A percentile compares a stretch with the other conserved stretches of the same genome.
phyloP scores from a whole-genome alignment of 2,113 vertebrate genomes.

The Perca fluviatilis region DNA sequence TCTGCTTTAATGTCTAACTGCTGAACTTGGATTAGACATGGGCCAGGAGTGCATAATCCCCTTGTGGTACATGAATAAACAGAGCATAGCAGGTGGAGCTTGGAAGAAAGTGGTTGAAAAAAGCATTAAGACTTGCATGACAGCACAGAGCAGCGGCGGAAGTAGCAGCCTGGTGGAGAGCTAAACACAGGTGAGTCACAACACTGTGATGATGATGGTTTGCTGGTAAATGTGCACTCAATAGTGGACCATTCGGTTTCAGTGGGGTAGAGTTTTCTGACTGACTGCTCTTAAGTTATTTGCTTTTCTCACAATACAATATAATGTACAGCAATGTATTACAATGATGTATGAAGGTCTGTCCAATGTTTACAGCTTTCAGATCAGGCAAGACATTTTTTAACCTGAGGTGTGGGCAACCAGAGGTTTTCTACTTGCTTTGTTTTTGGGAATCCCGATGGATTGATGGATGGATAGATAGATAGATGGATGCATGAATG shows the following conservation, averaged over 20 bases:
- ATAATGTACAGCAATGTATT: background rate
- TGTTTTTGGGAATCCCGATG: too few relatives aligned
- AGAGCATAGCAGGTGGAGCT: constrained; percentile 30
- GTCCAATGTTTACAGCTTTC: background rate
- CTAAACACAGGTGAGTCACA: constrained; percentile 13
- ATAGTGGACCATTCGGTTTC: background rate
- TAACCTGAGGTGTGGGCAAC: background rate
- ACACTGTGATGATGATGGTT: constrained; percentile 1
- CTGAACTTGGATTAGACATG: constrained; percentile 32
- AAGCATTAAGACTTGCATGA: constrained; percentile 35
- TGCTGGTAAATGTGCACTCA: constrained; percentile 20
- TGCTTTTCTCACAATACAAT: background rate
- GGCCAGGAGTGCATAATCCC: constrained; percentile 33
- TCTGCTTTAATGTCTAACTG: constrained; percentile 25
- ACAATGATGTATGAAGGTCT: background rate
- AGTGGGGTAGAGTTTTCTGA: background rate
- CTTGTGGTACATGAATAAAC: constrained; percentile 32
- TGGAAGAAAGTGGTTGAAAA: constrained; percentile 28
- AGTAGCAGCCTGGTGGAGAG: background rate
- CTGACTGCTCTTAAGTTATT: constrained; percentile 11
- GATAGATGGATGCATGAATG: too few relatives aligned
- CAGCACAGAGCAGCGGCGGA: constrained; percentile 7
- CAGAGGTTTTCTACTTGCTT: background rate
- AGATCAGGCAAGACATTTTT: background rate
- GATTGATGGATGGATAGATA: too few relatives aligned